Conservation (phyloP, 2,113 vertebrate species). For the Tachycineta bicolor region DNA sequence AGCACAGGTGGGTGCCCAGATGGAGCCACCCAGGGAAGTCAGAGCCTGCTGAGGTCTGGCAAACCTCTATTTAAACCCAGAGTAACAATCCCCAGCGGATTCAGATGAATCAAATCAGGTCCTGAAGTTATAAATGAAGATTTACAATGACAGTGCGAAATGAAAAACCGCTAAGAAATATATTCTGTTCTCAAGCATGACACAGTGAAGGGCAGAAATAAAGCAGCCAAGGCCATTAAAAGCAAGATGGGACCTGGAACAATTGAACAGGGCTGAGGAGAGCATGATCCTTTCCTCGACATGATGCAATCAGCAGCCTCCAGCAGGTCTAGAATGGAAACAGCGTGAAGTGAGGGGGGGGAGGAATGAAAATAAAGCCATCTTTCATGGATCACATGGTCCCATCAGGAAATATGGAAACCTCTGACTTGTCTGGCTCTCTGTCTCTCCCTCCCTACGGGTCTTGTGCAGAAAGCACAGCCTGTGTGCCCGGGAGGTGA, state of each 20-base stretch:
- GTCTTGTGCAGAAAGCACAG: constrained; percentile 36
- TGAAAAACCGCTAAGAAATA: not conserved
- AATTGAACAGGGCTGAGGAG: not conserved
- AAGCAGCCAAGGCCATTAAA: not conserved
- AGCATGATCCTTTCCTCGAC: not conserved
- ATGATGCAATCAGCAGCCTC: constrained; percentile 21
- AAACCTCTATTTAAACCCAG: not conserved
- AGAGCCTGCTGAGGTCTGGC: not conserved
- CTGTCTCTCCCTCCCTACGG: constrained; percentile 21
- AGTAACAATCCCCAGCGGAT: not conserved
- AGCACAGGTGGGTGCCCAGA: not conserved
- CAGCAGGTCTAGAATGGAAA: constrained; percentile 40
- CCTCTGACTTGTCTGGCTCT: constrained; percentile 35
- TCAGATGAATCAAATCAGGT: not conserved
- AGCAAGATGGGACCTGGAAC: not conserved
- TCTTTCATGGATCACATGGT: constrained; percentile 54
- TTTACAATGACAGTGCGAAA: not conserved
- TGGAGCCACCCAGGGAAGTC: not conserved
- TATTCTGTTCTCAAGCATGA: not conserved
- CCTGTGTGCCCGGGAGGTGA: constrained; percentile 22
- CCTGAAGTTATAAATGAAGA: not conserved
- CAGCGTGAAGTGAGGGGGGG: not conserved
- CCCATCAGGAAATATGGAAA: constrained; percentile 57
- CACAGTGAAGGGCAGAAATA: not conserved
- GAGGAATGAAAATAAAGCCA: constrained; percentile 41